Percentiles rank a stretch among this genome's conserved stretches.
Evolutionary conservation across 2,888 invertebrate species (phyloP).

Genomic region (Hartigia nigra): DNA sequence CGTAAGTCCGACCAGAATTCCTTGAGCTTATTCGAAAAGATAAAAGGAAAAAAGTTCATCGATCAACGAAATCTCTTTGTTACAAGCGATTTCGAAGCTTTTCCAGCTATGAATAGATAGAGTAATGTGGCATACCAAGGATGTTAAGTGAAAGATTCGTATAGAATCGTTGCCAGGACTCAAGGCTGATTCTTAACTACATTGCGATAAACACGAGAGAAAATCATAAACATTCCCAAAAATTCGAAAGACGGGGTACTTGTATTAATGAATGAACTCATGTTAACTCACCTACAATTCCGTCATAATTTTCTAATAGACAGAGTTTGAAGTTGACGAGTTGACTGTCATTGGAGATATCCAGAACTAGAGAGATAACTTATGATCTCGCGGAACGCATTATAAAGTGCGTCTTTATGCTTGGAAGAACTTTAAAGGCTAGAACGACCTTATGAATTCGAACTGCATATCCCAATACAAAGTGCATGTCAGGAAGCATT

Average conservation of each 20-base stretch:
- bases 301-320: background rate
- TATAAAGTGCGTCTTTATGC: background rate
- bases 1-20: background rate
- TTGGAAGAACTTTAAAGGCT: background rate
- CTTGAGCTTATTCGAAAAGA: background rate
- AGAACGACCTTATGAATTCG: background rate
- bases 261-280: background rate
- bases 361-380: background rate
- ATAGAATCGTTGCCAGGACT: constrained; percentile 37
- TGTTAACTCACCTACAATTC: background rate
- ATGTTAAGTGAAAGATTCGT: constrained; percentile 27
- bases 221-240: constrained; percentile 29
- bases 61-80: background rate
- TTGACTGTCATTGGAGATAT: background rate
- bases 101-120: constrained; percentile 24
- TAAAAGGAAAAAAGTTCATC: background rate
- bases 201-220: constrained; percentile 37
- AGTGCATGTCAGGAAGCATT: background rate
- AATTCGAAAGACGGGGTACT: background rate
- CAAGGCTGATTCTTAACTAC: constrained; percentile 30
- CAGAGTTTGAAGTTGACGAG: background rate
- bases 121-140: constrained; percentile 26
- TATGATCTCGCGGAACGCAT: background rate
- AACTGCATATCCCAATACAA: background rate
- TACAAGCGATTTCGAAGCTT: constrained; percentile 23